A percentile compares a stretch with the other conserved stretches of the same genome.
phyloP scores from a whole-genome alignment of 1,140 invertebrate species.

The Drosophila erecta region DNA sequence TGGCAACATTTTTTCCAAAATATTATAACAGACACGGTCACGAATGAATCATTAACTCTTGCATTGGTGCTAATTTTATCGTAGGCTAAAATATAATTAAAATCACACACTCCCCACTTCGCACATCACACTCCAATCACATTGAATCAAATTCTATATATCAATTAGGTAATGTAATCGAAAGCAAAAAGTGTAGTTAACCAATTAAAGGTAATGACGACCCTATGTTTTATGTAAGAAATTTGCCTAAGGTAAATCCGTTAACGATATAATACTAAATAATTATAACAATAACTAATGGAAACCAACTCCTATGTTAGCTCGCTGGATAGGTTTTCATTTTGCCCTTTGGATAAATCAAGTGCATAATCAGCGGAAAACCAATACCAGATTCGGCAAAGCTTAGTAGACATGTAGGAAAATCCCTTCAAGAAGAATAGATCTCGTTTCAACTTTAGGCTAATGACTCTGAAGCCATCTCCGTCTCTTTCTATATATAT shows the following conservation, averaged over 20 bases:
- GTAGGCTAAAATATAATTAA: constrained; percentile 54
- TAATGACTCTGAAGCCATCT: constrained; percentile 47
- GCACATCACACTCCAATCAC: constrained; percentile 20
- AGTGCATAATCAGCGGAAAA: constrained; percentile 35
- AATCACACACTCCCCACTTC: constrained; percentile 9
- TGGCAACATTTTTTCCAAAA: constrained; percentile 46
- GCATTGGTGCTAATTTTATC: constrained; percentile 79
- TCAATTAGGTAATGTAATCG: constrained; percentile 41
- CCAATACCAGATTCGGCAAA: neutral
- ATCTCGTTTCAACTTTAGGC: constrained; percentile 42
- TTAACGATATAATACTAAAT: constrained; percentile 23
- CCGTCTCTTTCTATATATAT: constrained; percentile 55
- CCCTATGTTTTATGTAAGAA: constrained; percentile 24
- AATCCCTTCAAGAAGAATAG: constrained; percentile 19
- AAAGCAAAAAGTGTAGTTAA: constrained; percentile 14
- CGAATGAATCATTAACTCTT: constrained; percentile 60
- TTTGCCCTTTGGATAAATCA: constrained; percentile 13
- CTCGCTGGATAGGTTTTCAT: constrained; percentile 25
- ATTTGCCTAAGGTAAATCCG: constrained; percentile 38
- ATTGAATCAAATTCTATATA: constrained; percentile 56
- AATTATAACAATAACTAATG: constrained; percentile 5
- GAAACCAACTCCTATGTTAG: neutral
- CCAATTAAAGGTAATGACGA: neutral
- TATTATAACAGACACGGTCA: constrained; percentile 30
- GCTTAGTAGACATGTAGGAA: constrained; percentile 29